Evolutionary conservation across 2,113 vertebrate species (phyloP).

Genomic region (Salminus brasiliensis): DNA sequence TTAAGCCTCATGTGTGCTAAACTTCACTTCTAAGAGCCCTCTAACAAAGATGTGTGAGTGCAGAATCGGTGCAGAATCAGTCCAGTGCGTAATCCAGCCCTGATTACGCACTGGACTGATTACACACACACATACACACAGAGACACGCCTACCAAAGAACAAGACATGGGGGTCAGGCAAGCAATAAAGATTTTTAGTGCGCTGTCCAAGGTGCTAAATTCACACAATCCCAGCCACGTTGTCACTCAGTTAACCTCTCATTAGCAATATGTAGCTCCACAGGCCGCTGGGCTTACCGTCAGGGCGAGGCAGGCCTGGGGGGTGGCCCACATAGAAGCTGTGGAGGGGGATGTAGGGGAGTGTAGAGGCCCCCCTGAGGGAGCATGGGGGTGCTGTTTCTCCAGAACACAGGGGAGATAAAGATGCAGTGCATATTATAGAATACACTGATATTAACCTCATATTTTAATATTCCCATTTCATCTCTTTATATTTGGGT

Average conservation of each 20-base stretch:
- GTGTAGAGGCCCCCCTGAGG: not conserved
- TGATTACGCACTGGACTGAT: slow-evolving; percentile 75
- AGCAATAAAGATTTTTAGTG: slow-evolving; percentile 90
- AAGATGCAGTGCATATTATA: slow-evolving; percentile 25
- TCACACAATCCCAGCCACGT: slow-evolving; percentile 89
- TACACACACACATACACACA: slow-evolving; percentile 7
- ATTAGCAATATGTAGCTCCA: slow-evolving; percentile 70
- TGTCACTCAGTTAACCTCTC: slow-evolving; percentile 89
- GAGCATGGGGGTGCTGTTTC: not conserved
- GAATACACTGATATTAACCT: not conserved
- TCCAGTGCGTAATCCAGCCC: slow-evolving; percentile 87
- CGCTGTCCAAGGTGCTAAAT: slow-evolving; percentile 95
- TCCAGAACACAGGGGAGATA: slow-evolving; percentile 18
- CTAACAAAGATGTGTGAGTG: slow-evolving; percentile 79
- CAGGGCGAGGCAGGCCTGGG: slow-evolving; percentile 14
- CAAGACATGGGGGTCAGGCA: slow-evolving; percentile 85
- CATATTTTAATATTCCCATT: too few species aligned
- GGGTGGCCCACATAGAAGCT: slow-evolving; percentile 3
- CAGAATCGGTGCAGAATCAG: slow-evolving; percentile 80
- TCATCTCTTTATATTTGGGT: too few species aligned
- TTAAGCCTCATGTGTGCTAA: slow-evolving; percentile 73
- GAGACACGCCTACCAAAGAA: slow-evolving; percentile 65
- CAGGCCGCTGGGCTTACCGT: slow-evolving; percentile 5
- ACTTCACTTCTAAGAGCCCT: slow-evolving; percentile 79
- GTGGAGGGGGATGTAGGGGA: slow-evolving; percentile 1